Percentiles rank a stretch among this genome's conserved stretches.
Evolutionary conservation across 1,140 invertebrate genomes (phyloP).

Genomic region (Theocolax elegans): DNA sequence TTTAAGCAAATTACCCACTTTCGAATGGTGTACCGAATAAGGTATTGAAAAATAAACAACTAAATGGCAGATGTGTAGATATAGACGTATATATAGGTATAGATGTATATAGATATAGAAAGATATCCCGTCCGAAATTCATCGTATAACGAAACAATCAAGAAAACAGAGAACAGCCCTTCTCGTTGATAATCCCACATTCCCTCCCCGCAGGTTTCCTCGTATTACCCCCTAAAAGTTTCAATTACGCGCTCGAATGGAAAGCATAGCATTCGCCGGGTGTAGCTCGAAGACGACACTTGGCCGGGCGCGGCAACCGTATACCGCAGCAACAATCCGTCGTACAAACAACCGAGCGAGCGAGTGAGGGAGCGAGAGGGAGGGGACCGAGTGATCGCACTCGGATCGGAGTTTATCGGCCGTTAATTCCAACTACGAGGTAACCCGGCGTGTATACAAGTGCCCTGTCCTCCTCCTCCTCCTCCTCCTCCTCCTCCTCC

Average conservation of each 20-base stretch:
- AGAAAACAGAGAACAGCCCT: background rate
- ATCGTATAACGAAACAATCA: constrained; percentile 20
- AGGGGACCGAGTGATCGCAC: background rate
- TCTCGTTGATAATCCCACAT: constrained; percentile 5
- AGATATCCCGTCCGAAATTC: too few relatives aligned
- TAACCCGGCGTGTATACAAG: background rate
- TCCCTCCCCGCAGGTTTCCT: background rate
- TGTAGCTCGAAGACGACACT: constrained; percentile 8
- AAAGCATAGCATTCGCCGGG: background rate
- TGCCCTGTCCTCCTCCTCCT: too few relatives aligned
- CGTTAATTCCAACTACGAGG: constrained; percentile 22
- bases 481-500: too few relatives aligned
- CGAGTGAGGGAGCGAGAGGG: background rate
- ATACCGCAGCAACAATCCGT: constrained; percentile 10
- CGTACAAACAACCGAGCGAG: background rate
- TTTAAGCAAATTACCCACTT: too few relatives aligned
- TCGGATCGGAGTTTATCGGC: constrained; percentile 36
- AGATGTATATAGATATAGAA: too few relatives aligned
- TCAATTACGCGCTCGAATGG: constrained; percentile 35
- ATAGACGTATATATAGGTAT: too few relatives aligned
- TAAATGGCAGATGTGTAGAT: too few relatives aligned
- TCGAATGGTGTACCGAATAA: too few relatives aligned
- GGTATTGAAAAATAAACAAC: too few relatives aligned
- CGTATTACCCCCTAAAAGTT: constrained; percentile 6
- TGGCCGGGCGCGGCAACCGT: background rate